Base-by-base conservation (phyloP, 2,797 vertebrate genomes). In the Bovichtus variegatus region DNA sequence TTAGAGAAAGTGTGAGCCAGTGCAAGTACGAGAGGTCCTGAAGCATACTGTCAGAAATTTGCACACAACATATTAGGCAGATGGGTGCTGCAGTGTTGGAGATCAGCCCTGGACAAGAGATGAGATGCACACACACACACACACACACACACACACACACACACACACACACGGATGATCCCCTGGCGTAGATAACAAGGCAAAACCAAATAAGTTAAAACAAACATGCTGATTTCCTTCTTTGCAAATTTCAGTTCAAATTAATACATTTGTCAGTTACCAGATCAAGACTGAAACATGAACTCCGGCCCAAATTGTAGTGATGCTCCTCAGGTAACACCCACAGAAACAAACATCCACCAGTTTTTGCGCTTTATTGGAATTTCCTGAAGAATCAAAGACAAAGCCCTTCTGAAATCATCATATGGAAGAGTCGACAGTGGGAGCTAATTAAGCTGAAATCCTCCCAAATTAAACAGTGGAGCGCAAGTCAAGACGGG, bases 401-500 rank as follows among this genome's bases (percentile, higher is more conserved):
- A 47, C 61, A 34, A 36, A 23, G 5, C 21, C 46, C 29, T n/a
- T 60, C 62, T 68, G 4, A 74, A 72, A 57, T 41, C 71, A 36
- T 34, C 38, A 27, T 15, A 27, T 74, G 63, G 72, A n/a, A 61
- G 41, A 54, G 61, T n/a, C 34, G 41, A 62, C 74, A 53, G 40
- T 8, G 55, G 49, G 61, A 43, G 54, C 61, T 58, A 71, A 80
- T 67, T 47, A 74, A 64, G 50, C 78, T 64, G 70, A 85, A 73
- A 54, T 72, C 67, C 55, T 60, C 72, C 76, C 55, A 77, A 88
- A 89, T 85, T 76, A 84, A 90, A 84, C 69, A 55, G 31, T 4
- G 55, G 60, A 68, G 70, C 74, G 65, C 54, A 44, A 73, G 74
- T 76, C 51, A 60, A 67, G 82, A 86, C 73, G 73, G 68, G 86